Evolutionary conservation across 2,888 invertebrate species (phyloP).

Genomic region (Branchipolynoe longqiensis): DNA sequence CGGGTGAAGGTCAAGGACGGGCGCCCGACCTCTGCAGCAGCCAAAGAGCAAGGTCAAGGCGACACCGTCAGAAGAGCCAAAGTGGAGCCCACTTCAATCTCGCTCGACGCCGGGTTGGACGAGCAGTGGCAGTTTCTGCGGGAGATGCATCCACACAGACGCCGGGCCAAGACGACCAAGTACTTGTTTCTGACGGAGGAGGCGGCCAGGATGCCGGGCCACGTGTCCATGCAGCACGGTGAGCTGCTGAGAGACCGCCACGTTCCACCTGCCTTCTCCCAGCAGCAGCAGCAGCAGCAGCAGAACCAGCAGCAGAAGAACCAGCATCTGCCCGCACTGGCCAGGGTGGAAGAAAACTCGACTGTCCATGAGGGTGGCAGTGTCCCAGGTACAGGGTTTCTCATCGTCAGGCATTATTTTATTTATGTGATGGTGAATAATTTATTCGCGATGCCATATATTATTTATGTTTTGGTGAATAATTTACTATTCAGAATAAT

Average conservation of each 20-base stretch:
- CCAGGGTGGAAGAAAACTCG: constrained; percentile 47
- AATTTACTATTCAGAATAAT: no score
- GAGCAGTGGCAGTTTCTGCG: constrained; percentile 46
- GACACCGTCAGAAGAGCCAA: not conserved
- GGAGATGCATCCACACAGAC: not conserved
- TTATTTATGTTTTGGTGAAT: no score
- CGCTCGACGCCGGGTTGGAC: not conserved
- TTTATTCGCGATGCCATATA: no score
- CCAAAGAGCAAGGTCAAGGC: constrained; percentile 16
- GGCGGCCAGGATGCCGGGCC: constrained; percentile 71
- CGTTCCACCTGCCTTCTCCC: constrained; percentile 52
- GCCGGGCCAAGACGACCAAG: constrained; percentile 62
- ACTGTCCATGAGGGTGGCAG: not conserved
- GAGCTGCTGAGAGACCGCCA: constrained; percentile 63
- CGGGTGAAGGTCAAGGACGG: not conserved
- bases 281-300: no score
- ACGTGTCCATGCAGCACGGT: constrained; percentile 72
- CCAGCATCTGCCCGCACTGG: constrained; percentile 31
- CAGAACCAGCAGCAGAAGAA: no score
- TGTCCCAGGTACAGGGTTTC: constrained; percentile 6
- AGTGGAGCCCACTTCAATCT: not conserved
- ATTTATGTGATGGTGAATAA: no score
- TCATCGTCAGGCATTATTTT: not conserved
- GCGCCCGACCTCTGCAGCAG: not conserved
- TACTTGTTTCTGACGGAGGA: constrained; percentile 76